Conservation (phyloP, 2,888 invertebrate species). For the Limnephilus auricula region DNA sequence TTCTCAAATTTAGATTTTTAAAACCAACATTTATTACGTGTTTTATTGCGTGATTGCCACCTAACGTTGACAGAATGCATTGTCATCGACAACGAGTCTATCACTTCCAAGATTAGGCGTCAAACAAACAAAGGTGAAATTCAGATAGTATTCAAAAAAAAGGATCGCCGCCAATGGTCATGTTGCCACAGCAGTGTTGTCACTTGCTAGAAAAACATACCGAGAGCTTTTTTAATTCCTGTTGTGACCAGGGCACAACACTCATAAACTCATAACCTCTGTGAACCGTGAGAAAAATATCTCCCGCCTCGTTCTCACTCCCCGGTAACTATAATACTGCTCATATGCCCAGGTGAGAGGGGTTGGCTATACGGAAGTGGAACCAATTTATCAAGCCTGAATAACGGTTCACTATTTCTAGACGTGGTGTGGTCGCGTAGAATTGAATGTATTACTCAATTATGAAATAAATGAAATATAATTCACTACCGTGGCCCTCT, state of each 20-base stretch:
- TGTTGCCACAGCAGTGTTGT: not conserved
- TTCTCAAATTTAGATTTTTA: too few relatives aligned
- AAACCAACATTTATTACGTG: too few relatives aligned
- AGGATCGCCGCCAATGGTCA: not conserved
- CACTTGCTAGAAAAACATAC: not conserved
- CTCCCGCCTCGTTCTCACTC: not conserved
- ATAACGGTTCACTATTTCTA: slow-evolving; percentile 5
- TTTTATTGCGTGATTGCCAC: too few relatives aligned
- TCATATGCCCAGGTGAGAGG: slow-evolving; percentile 2
- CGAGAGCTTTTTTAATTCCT: not conserved
- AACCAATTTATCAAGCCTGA: slow-evolving; percentile 26
- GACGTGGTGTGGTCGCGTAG: not conserved
- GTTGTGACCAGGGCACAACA: not conserved
- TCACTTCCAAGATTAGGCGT: too few relatives aligned
- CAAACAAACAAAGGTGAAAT: too few relatives aligned
- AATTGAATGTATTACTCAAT: slow-evolving; percentile 11
- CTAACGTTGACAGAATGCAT: too few relatives aligned
- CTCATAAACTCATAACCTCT: not conserved
- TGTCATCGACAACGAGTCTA: too few relatives aligned
- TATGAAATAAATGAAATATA: not conserved
- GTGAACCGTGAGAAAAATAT: not conserved
- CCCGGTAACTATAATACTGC: not conserved
- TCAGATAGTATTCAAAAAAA: too few relatives aligned
- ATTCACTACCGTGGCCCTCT: not conserved
- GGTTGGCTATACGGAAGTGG: slow-evolving; percentile 10